Evolutionary conservation across 2,888 invertebrate genomes (phyloP), one percentile per base, ranked within the genome.

Genomic region (Meteorus colon): DNA sequence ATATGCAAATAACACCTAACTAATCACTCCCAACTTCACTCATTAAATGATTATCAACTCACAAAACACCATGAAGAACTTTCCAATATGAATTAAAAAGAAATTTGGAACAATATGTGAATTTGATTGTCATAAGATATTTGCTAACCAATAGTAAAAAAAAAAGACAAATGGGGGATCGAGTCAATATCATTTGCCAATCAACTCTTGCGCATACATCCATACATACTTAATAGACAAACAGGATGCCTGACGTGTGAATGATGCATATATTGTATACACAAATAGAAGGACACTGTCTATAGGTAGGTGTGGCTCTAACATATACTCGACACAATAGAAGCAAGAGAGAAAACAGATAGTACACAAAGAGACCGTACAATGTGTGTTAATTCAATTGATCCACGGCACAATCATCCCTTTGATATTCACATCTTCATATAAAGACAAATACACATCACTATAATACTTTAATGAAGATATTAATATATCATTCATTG

Each of bases 171-270:
- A 55, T 55, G 55, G 19, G 19, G 19, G 19, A 55, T 55, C 19
- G 55, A 55, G 55, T 55, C 55, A 55, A 55, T 19, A 55, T 55
- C 19, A 55, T 55, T 55, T 55, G 55, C 10, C 19, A 55, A 41
- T 55, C 55, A 55, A 8, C 19, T 19, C 24, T n/a, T n/a, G 48
- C 24, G 8, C 55, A 55, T 19, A 55, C 19, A 55, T 16, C 16
- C 48, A n/a, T 48, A 48, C n/a, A 16, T 48, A n/a, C n/a, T 48
- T 48, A 48, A 48, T 48, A 48, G n/a, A 48, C 48, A 48, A 48
- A 48, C 48, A n/a, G 48, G 12, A 48, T 48, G 16, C 48, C 16
- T n/a, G n/a, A 48, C 19, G 55, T 19, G 19, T 19, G 19, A 55
- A 19, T 55, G 19, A 24, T 8, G 19, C 10, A 8, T 19, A 19